Conservation (phyloP, 2,113 vertebrate species). For the Bos taurus region DNA sequence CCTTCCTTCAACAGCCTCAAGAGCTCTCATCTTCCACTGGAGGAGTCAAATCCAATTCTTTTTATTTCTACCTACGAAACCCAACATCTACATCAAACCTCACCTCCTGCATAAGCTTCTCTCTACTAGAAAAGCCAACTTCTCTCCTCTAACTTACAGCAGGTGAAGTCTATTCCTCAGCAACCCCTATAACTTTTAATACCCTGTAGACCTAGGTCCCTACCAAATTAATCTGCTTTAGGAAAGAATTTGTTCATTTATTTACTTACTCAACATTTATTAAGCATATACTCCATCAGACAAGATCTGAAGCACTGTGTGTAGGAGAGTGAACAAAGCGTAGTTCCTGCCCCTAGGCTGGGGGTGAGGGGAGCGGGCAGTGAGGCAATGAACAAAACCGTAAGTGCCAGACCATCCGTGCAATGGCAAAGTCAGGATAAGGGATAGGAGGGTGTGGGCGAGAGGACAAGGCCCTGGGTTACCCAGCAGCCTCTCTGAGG, state of each 20-base stretch:
- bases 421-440: background rate
- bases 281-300: no score
- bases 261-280: background rate
- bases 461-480: background rate
- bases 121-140: background rate
- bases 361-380: background rate
- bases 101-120: no score
- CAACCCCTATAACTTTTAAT: background rate
- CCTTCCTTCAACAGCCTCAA: background rate
- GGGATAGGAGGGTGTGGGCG: rapidly evolving
- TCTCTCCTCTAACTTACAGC: background rate
- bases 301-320: background rate
- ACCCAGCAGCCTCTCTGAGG: background rate
- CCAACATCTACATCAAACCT: background rate
- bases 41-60: background rate
- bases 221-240: background rate
- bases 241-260: background rate
- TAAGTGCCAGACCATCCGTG: background rate
- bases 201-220: background rate
- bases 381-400: background rate
- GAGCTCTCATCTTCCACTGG: background rate
- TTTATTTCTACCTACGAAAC: background rate
- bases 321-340: background rate
- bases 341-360: background rate
- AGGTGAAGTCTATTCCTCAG: no score